Evolutionary conservation across 2,888 invertebrate species (phyloP).

Genomic region (Rhogogaster chlorosoma): DNA sequence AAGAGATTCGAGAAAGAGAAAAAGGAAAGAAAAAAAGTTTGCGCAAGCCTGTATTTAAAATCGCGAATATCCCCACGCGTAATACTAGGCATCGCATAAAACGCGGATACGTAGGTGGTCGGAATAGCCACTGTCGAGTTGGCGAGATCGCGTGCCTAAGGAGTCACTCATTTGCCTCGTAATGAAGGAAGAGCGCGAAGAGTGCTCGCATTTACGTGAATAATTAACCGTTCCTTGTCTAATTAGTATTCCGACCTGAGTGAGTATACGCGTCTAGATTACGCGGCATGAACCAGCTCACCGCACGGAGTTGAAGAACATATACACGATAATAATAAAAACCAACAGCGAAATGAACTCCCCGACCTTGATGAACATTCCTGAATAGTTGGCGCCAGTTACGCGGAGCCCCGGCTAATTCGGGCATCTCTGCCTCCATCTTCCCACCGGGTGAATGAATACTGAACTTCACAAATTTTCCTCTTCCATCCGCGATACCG

Average conservation of each 20-base stretch:
- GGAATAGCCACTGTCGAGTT: conserved; percentile 14
- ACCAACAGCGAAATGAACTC: neutral
- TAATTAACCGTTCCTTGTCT: conserved; percentile 48
- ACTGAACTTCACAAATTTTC: no score
- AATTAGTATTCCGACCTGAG: conserved; percentile 33
- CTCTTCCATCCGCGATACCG: no score
- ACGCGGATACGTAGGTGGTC: neutral
- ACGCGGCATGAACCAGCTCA: neutral
- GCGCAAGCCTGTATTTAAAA: neutral
- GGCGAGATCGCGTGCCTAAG: conserved; percentile 32
- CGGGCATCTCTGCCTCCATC: neutral
- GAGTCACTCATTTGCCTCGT: conserved; percentile 74
- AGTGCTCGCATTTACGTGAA: conserved; percentile 41
- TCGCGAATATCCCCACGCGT: neutral
- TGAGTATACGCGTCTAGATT: neutral
- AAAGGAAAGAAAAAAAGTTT: neutral
- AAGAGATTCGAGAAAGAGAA: neutral
- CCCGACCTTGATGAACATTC: conserved; percentile 8
- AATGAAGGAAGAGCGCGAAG: conserved; percentile 61
- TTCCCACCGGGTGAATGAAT: no score
- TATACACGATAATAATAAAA: neutral
- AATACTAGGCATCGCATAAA: neutral
- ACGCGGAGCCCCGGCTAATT: neutral
- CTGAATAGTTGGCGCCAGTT: neutral
- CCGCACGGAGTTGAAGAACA: neutral